phyloP scores from a whole-genome alignment of 1,140 invertebrate species.

The Leguminivora glycinivorella region DNA sequence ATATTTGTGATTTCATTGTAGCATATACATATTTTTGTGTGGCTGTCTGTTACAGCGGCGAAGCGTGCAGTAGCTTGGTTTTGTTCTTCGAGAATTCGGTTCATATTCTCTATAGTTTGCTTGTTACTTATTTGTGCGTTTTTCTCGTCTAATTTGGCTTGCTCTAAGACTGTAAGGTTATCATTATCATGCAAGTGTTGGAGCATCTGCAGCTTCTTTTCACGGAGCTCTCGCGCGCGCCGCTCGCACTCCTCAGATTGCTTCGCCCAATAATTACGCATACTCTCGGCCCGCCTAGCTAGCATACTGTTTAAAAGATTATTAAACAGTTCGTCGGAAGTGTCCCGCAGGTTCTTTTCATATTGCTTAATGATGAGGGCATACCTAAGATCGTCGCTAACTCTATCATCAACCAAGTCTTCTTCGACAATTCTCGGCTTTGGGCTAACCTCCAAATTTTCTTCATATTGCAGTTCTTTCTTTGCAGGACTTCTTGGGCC shows the following conservation, averaged over 20 bases:
- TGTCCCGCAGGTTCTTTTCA: slow-evolving; percentile 60
- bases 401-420: slow-evolving; percentile 60
- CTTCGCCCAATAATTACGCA: slow-evolving; percentile 61
- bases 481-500: slow-evolving; percentile 66
- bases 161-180: slow-evolving; percentile 62
- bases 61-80: slow-evolving; percentile 66
- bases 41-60: slow-evolving; percentile 63
- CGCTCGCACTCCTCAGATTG: slow-evolving; percentile 67
- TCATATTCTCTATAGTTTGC: slow-evolving; percentile 71
- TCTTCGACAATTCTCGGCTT: slow-evolving; percentile 33
- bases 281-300: slow-evolving; percentile 56
- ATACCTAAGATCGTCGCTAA: slow-evolving; percentile 60
- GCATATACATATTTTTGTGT: slow-evolving; percentile 63
- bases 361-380: slow-evolving; percentile 64
- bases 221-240: slow-evolving; percentile 54
- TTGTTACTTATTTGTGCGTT: slow-evolving; percentile 60
- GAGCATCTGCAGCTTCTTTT: slow-evolving; percentile 65
- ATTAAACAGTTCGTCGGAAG: slow-evolving; percentile 55
- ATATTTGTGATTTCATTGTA: slow-evolving; percentile 68
- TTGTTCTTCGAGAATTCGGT: slow-evolving; percentile 71
- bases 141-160: slow-evolving; percentile 63
- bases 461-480: slow-evolving; percentile 39
- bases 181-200: slow-evolving; percentile 69
- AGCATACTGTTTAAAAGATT: slow-evolving; percentile 67
- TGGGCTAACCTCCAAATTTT: slow-evolving; percentile 35